Evolutionary conservation across 2,113 vertebrate species (phyloP).

Genomic region (Alouatta palliata): DNA sequence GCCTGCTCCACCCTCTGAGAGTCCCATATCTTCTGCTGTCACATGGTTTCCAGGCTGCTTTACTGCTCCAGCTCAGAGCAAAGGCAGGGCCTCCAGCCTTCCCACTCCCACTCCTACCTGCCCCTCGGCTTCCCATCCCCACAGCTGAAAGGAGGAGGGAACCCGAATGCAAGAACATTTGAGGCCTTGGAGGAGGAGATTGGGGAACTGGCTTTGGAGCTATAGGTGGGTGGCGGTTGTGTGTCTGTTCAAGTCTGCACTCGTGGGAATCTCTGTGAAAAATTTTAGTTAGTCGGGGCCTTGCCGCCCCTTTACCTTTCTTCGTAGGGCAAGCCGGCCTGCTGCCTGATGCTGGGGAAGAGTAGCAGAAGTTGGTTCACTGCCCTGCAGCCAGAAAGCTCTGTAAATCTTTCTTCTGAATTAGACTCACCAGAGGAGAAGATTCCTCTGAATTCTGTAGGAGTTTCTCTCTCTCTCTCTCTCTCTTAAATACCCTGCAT

Average conservation of each 20-base stretch:
- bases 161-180: not conserved
- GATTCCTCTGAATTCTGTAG: not conserved
- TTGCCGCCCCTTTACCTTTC: conserved; percentile 34
- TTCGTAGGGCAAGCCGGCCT: not conserved
- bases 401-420: not conserved
- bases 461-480: not conserved
- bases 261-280: not conserved
- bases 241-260: conserved; percentile 47
- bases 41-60: conserved; percentile 42
- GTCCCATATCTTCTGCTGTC: conserved; percentile 11
- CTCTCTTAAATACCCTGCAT: not conserved
- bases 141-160: conserved; percentile 34
- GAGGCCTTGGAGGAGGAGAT: not conserved
- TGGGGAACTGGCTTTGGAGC: conserved; percentile 19
- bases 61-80: not conserved
- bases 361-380: not conserved
- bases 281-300: conserved; percentile 21
- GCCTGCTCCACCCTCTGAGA: not conserved
- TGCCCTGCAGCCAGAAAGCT: not conserved
- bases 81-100: not conserved
- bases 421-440: not conserved
- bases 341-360: not conserved
- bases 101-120: not conserved
- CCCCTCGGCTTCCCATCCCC: not conserved
- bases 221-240: conserved; percentile 31